A percentile compares a stretch with the other conserved stretches of the same genome.
Conservation (phyloP, 1,140 invertebrate genomes). For the Zaprionus inermis region DNA sequence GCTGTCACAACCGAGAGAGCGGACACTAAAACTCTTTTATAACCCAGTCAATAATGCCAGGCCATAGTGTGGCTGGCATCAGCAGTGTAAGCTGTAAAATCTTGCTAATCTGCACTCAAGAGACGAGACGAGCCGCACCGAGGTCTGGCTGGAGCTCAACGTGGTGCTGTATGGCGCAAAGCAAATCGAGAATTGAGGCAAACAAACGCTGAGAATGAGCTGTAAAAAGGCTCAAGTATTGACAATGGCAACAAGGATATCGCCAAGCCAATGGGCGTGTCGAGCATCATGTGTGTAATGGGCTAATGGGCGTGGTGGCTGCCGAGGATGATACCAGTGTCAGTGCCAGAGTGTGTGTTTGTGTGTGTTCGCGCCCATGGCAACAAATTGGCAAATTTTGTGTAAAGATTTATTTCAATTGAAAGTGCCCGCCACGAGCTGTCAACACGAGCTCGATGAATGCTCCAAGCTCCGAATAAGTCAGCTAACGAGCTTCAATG, state of each 20-base stretch:
- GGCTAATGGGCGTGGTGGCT: constrained; percentile 59
- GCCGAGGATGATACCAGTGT: neutral
- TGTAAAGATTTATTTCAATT: constrained; percentile 80
- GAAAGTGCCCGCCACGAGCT: constrained; percentile 75
- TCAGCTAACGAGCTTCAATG: constrained; percentile 79
- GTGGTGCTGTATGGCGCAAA: constrained; percentile 22
- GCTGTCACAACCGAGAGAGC: neutral
- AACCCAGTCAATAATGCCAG: constrained; percentile 29
- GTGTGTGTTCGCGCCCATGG: constrained; percentile 36
- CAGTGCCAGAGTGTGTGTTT: neutral
- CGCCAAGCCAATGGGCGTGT: constrained; percentile 36
- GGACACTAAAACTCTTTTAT: constrained; percentile 34
- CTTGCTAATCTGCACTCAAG: constrained; percentile 78
- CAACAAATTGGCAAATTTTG: constrained; percentile 80
- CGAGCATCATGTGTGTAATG: constrained; percentile 53
- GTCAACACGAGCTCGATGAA: constrained; percentile 62
- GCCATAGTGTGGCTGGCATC: constrained; percentile 27
- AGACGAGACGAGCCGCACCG: constrained; percentile 55
- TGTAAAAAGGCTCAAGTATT: constrained; percentile 81
- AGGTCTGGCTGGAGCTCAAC: too few relatives aligned
- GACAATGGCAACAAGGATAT: constrained; percentile 73
- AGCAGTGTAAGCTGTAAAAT: constrained; percentile 62
- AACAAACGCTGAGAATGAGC: constrained; percentile 63
- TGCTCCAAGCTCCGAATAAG: constrained; percentile 44
- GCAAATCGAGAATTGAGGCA: constrained; percentile 63